A percentile compares a stretch with the other conserved stretches of the same genome.
phyloP scores from a whole-genome alignment of 2,113 vertebrate species.

The Butorides virescens region DNA sequence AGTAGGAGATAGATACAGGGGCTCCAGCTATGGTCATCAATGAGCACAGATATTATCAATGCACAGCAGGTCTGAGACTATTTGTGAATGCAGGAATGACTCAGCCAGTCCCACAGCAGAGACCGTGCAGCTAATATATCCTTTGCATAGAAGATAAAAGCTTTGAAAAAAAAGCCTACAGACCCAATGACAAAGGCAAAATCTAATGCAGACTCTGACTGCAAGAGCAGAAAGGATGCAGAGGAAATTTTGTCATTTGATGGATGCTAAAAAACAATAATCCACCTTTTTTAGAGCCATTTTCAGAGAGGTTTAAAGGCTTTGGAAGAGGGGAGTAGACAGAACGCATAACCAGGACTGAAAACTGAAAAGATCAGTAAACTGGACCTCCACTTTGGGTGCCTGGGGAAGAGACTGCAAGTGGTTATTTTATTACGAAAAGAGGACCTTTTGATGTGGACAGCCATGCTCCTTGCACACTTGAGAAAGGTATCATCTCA shows the following conservation, averaged over 20 bases:
- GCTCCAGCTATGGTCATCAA: not conserved
- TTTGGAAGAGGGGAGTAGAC: not conserved
- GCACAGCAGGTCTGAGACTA: not conserved
- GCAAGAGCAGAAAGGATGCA: not conserved
- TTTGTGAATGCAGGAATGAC: slow-evolving; percentile 19
- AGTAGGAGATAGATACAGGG: not conserved
- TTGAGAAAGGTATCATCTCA: not conserved
- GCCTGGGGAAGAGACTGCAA: not conserved
- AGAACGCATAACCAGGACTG: not conserved
- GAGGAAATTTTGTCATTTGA: not conserved
- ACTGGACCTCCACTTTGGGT: not conserved
- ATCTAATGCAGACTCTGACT: not conserved
- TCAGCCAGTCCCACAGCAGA: not conserved
- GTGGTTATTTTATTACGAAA: not conserved
- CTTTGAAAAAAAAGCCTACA: not conserved
- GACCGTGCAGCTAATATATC: not conserved
- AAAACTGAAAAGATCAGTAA: not conserved
- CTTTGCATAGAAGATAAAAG: not conserved
- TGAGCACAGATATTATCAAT: not conserved
- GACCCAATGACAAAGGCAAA: not conserved
- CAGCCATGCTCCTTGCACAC: not conserved
- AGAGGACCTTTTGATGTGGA: not conserved
- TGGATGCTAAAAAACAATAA: not conserved
- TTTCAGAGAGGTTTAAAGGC: not conserved
- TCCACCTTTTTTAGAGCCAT: not conserved